These are phyloP conservation scores for Trichacis sp. DNA, from an alignment of 2,888 invertebrate genomes.

Conservation along the genomic window DNA sequence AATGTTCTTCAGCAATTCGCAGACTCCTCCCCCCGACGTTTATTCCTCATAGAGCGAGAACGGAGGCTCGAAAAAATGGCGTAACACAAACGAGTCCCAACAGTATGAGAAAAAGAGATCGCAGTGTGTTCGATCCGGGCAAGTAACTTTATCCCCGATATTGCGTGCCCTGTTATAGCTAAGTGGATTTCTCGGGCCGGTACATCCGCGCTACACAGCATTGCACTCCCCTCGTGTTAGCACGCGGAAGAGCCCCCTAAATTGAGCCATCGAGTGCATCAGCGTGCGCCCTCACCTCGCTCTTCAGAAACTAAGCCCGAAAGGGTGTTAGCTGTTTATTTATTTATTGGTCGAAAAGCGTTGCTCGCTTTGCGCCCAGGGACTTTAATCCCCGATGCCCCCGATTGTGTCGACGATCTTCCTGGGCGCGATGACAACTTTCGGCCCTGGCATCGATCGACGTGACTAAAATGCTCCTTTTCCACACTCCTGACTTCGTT, in stretches of 20 bases:
- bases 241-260: slow-evolving; percentile 55
- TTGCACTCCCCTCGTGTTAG: slow-evolving; percentile 61
- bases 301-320: slow-evolving; percentile 42
- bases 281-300: slow-evolving; percentile 16
- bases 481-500: too few species aligned
- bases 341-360: slow-evolving; percentile 44
- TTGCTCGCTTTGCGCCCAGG: slow-evolving; percentile 30
- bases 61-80: slow-evolving; percentile 23
- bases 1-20: too few species aligned
- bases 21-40: too few species aligned
- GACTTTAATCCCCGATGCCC: slow-evolving; percentile 24
- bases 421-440: too few species aligned
- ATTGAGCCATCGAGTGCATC: slow-evolving; percentile 55
- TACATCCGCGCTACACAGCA: slow-evolving; percentile 60
- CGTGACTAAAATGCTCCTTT: neutral
- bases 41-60: slow-evolving; percentile 21
- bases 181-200: slow-evolving; percentile 63
- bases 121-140: slow-evolving; percentile 21
- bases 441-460: neutral
- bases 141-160: slow-evolving; percentile 30
- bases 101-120: slow-evolving; percentile 19
- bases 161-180: slow-evolving; percentile 52
- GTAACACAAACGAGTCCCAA: slow-evolving; percentile 31
- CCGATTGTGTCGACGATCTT: too few species aligned
- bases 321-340: slow-evolving; percentile 52